Conservation (phyloP, 2,113 vertebrate genomes). For the Empidonax traillii region DNA sequence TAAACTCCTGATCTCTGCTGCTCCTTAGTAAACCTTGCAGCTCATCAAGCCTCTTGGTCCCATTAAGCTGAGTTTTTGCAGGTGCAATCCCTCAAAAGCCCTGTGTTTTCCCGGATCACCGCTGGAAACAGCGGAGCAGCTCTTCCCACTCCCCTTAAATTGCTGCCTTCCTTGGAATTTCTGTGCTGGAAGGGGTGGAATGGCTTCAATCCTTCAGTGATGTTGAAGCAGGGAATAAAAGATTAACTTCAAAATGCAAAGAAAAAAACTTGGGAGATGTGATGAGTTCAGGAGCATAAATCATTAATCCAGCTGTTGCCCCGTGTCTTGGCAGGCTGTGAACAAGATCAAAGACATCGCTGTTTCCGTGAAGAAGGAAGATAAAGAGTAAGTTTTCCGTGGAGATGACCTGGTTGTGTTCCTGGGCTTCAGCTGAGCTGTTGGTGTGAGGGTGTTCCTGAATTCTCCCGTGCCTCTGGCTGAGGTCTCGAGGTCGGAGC, state of each 20-base stretch:
- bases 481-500: neutral
- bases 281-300: neutral
- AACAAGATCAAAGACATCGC: slow-evolving; percentile 90
- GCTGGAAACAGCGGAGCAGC: neutral
- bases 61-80: neutral
- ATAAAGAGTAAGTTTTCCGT: slow-evolving; percentile 84
- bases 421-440: neutral
- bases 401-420: neutral
- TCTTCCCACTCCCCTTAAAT: neutral
- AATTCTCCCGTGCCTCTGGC: neutral
- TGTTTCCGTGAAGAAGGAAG: slow-evolving; percentile 89
- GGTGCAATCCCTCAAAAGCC: neutral
- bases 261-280: neutral
- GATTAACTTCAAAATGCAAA: neutral
- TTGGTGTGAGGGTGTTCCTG: neutral
- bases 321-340: slow-evolving; percentile 81
- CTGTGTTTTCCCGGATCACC: neutral
- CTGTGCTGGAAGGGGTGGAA: neutral
- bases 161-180: neutral
- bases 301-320: slow-evolving; percentile 4
- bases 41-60: neutral
- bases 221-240: neutral
- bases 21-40: rapidly evolving
- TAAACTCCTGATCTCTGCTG: neutral
- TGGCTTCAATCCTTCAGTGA: neutral